Conservation (phyloP, 1,140 invertebrate genomes). For the Lanistes nyassanus region DNA sequence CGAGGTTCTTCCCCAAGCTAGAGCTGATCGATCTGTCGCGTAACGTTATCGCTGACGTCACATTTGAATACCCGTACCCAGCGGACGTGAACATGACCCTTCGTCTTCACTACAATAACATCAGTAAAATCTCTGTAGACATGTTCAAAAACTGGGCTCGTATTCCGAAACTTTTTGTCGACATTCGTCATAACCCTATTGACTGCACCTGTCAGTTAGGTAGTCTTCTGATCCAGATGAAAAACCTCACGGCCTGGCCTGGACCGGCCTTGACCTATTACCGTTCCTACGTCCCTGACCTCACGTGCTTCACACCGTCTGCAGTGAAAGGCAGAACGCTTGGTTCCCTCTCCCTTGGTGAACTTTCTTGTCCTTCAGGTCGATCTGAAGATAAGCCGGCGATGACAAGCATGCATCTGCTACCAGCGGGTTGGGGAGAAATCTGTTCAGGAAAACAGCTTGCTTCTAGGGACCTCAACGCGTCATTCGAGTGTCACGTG, state of each 20-base stretch:
- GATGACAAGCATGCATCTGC: no score
- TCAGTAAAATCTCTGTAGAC: slow-evolving; percentile 18
- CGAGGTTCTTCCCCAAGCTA: slow-evolving; percentile 16
- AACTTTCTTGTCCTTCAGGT: slow-evolving; percentile 11
- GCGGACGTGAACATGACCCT: not conserved
- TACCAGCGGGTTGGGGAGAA: not conserved
- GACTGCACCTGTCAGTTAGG: slow-evolving; percentile 18
- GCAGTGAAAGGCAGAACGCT: not conserved
- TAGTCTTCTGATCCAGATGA: not conserved
- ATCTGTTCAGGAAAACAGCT: not conserved
- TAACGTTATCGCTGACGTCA: slow-evolving; percentile 21
- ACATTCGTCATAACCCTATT: slow-evolving; percentile 33
- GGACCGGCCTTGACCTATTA: slow-evolving; percentile 3
- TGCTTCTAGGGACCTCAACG: not conserved
- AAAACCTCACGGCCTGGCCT: slow-evolving; percentile 6
- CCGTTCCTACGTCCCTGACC: slow-evolving; percentile 1
- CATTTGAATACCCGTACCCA: not conserved
- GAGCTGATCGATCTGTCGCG: slow-evolving; percentile 25
- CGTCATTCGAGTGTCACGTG: slow-evolving; percentile 10
- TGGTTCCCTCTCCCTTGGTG: not conserved
- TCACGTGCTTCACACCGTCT: slow-evolving; percentile 16
- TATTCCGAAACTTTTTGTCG: slow-evolving; percentile 16
- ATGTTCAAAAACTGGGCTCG: slow-evolving; percentile 23
- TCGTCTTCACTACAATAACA: slow-evolving; percentile 28
- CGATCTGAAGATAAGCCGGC: not conserved